Evolutionary conservation across 2,888 invertebrate genomes (phyloP).

Genomic region (Phasia obesa): DNA sequence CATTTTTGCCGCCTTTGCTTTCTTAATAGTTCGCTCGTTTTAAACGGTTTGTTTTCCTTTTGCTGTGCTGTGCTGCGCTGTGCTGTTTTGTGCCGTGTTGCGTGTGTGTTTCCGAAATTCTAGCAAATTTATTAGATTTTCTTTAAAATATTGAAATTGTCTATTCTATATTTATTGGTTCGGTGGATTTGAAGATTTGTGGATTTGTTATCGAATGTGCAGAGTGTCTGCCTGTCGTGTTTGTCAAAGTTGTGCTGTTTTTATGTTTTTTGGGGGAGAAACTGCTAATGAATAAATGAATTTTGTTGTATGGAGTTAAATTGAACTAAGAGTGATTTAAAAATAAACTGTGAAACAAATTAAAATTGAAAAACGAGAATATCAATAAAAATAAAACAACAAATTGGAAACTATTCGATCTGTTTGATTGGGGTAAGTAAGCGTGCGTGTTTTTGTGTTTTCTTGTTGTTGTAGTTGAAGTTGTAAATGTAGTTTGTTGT

Average conservation of each 20-base stretch:
- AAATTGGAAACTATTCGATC: constrained; percentile 45
- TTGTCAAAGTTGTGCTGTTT: constrained; percentile 26
- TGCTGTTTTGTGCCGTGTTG: background rate
- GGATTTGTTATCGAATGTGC: background rate
- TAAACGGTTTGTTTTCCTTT: constrained; percentile 10
- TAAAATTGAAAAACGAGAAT: background rate
- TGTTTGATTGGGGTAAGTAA: constrained; percentile 50
- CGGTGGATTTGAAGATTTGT: background rate
- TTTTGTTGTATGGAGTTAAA: constrained; percentile 37
- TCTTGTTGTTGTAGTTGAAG: background rate
- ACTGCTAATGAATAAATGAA: constrained; percentile 33
- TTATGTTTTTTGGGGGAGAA: background rate
- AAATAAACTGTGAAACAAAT: constrained; percentile 53
- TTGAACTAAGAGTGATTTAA: constrained; percentile 58
- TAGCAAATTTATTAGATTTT: constrained; percentile 37
- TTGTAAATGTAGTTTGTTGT: background rate
- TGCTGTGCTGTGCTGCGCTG: background rate
- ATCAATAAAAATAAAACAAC: constrained; percentile 13
- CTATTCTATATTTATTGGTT: constrained; percentile 2
- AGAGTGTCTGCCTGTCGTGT: constrained; percentile 32
- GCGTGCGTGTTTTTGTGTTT: background rate
- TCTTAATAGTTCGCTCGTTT: constrained; percentile 30
- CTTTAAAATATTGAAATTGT: constrained; percentile 26
- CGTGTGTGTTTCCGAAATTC: constrained; percentile 34
- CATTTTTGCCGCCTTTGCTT: constrained; percentile 21